Evolutionary conservation across 2,113 vertebrate species (phyloP).

Genomic region (Nerophis ophidion): DNA sequence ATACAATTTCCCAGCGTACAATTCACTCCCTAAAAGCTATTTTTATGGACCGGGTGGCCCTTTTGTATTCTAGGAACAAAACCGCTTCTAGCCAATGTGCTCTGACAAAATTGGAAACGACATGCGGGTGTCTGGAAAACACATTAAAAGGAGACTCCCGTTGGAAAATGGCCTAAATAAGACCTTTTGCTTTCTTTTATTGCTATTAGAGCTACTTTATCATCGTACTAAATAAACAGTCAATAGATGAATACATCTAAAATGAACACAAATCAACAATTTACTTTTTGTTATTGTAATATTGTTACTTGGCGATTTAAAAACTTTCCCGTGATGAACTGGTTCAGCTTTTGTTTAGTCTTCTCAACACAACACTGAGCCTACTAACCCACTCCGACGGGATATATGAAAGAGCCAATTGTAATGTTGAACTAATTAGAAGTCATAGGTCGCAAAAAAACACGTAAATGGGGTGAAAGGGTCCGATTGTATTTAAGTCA

Average conservation of each 20-base stretch:
- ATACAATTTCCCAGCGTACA: slow-evolving; percentile 14
- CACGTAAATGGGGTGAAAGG: slow-evolving; percentile 27
- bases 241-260: background rate
- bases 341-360: slow-evolving; percentile 16
- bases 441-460: slow-evolving; percentile 9
- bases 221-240: background rate
- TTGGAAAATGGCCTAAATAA: slow-evolving; percentile 1
- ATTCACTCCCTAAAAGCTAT: slow-evolving; percentile 6
- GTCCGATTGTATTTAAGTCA: slow-evolving; percentile 31
- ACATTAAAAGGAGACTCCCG: background rate
- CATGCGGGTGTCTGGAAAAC: background rate
- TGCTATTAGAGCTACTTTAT: background rate
- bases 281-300: background rate
- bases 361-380: slow-evolving; percentile 13
- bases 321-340: background rate
- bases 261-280: background rate
- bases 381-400: slow-evolving; percentile 15
- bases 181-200: slow-evolving; percentile 1
- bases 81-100: background rate
- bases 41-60: slow-evolving; percentile 1
- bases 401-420: slow-evolving; percentile 42
- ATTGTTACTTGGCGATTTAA: background rate
- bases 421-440: slow-evolving; percentile 45
- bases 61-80: slow-evolving; percentile 6
- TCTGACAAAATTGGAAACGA: slow-evolving; percentile 4